Conservation (phyloP, 2,113 vertebrate genomes). For the Engystomops pustulosus region DNA sequence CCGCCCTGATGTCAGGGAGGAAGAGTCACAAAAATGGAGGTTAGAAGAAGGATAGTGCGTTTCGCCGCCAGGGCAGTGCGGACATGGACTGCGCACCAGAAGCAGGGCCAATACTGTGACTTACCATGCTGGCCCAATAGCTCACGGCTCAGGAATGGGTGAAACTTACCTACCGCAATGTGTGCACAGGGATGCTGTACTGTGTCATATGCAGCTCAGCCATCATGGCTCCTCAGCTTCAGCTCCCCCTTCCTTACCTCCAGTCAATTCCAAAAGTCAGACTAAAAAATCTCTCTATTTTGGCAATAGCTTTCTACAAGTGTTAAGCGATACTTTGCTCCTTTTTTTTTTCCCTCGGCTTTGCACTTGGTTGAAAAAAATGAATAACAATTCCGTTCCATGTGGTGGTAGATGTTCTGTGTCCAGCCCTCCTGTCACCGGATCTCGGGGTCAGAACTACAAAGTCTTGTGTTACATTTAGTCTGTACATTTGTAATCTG, state of each 20-base stretch:
- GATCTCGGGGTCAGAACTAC: slow-evolving; percentile 68
- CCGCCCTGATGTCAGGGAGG: slow-evolving; percentile 92
- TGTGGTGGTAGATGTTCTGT: slow-evolving; percentile 62
- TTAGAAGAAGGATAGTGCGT: slow-evolving; percentile 82
- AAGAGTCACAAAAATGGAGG: slow-evolving; percentile 98
- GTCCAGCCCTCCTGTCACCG: slow-evolving; percentile 55
- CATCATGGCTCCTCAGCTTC: background rate
- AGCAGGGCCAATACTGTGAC: slow-evolving; percentile 45
- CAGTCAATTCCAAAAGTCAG: background rate
- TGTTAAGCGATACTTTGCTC: background rate
- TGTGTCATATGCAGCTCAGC: background rate
- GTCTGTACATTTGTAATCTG: slow-evolving; percentile 72
- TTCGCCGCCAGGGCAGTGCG: background rate
- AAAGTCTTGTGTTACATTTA: slow-evolving; percentile 71
- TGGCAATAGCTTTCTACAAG: slow-evolving; percentile 57
- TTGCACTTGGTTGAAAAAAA: slow-evolving; percentile 31
- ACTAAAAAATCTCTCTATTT: slow-evolving; percentile 8
- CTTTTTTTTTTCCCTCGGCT: background rate
- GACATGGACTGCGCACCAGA: background rate
- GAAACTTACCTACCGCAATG: slow-evolving; percentile 10
- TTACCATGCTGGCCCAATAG: slow-evolving; percentile 22
- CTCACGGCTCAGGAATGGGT: slow-evolving; percentile 72
- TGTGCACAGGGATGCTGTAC: background rate
- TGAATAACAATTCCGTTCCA: background rate
- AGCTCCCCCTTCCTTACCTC: background rate